Percentiles rank a stretch among this genome's conserved stretches.
phyloP scores from a whole-genome alignment of 2,888 invertebrate genomes.

The Steinernema carpocapsae region DNA sequence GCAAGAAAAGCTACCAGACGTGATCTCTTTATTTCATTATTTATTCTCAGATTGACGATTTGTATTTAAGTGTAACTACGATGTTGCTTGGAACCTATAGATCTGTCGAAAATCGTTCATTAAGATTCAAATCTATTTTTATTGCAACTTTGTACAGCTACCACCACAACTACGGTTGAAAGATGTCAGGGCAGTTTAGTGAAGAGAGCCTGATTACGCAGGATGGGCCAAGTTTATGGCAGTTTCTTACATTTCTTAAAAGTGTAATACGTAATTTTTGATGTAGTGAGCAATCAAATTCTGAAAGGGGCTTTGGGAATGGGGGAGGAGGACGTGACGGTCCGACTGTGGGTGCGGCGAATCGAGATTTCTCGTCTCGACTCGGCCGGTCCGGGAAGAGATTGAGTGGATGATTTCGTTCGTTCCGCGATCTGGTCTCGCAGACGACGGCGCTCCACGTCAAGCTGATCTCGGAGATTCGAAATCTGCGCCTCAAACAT shows the following conservation, averaged over 20 bases:
- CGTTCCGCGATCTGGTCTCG: slow-evolving; percentile 16
- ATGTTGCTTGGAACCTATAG: no score
- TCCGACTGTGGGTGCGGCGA: slow-evolving; percentile 12
- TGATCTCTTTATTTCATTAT: no score
- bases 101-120: neutral
- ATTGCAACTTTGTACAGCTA: no score
- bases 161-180: neutral
- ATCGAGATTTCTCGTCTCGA: slow-evolving; percentile 14
- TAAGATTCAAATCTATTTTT: neutral
- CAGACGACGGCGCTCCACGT: slow-evolving; percentile 53
- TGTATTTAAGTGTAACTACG: no score
- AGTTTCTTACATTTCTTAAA: neutral
- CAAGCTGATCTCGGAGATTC: slow-evolving; percentile 58
- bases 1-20: no score
- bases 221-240: neutral
- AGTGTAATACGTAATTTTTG: slow-evolving; percentile 39
- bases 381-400: slow-evolving; percentile 13
- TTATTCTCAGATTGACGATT: no score
- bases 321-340: neutral
- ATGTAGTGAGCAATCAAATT: neutral
- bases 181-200: no score
- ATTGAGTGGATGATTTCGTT: slow-evolving; percentile 11
- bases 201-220: neutral
- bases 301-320: slow-evolving; percentile 1
- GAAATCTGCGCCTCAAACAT: slow-evolving; percentile 57